Evolutionary conservation across 1,140 invertebrate genomes (phyloP), one percentile per base, ranked within the genome.

Genomic region (Nephotettix cincticeps): DNA sequence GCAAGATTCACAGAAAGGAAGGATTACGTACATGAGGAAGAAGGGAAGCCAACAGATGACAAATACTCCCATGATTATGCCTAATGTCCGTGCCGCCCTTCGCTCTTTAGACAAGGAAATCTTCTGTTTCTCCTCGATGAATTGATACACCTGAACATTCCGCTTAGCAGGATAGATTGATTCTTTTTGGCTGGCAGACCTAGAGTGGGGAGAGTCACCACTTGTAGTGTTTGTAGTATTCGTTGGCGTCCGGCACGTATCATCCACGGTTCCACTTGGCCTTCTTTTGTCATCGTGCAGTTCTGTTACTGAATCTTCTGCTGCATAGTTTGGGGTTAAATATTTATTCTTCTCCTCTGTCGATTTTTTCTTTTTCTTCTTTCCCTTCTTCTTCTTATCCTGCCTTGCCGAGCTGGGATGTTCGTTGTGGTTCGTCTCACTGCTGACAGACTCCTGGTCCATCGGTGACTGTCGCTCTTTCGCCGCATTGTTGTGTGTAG

Each of bases 31-130:
- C 86, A 96, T 92, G 11, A 97, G 88, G 79, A 98, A 97, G 82
- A 98, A 99, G 1, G 97, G 97, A 70, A 98, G 83, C 95, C 97
- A 99, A 79, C 96, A 98, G 0, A 98, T 89, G 40, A 98, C 94
- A 80, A 98, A 95, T 0, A 97, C 94, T 1, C 93, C 94, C 93
- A 95, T 95, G 61, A 97, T 96, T 58, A 97, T 94, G 36, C 95
- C 95, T 0, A 98, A 84, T 1, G 95, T 97, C 45, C 95, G 86
- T 0, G 96, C 96, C 0, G 96, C 96, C 27, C 95, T 87, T 73
- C 96, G 85, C 78, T 98, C 96, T 75, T 95, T 92, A 0, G 94
- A 95, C 70, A 97, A 80, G 0, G 94, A 97, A 75, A 97, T 97
- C 74, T 92, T 89, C 81, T 97, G 95, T 75, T 94, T 93, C 78